Conservation (phyloP, 2,797 vertebrate species). For the Toxotes lorentzi region DNA sequence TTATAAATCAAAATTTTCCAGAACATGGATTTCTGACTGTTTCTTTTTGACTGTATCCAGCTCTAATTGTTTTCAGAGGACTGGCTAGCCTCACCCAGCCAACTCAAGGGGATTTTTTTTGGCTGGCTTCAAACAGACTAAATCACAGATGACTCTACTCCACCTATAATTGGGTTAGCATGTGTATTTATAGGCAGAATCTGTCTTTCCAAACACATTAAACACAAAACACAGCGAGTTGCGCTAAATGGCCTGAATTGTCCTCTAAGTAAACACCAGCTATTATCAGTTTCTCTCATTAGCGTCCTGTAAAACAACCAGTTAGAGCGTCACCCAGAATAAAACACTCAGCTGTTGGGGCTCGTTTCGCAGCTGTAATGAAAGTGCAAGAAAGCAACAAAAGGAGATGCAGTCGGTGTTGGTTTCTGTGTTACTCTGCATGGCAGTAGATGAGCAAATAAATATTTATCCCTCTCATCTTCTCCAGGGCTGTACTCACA, state of each 20-base stretch:
- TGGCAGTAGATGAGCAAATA: conserved; percentile 2
- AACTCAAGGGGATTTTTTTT: conserved; percentile 57
- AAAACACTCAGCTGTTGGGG: conserved; percentile 14
- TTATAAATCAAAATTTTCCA: conserved; percentile 9
- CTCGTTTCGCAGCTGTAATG: conserved; percentile 15
- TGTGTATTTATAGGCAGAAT: conserved; percentile 79
- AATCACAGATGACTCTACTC: conserved; percentile 76
- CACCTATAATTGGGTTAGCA: conserved; percentile 80
- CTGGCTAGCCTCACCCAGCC: conserved; percentile 57
- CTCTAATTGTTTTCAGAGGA: conserved; percentile 66
- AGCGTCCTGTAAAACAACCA: conserved; percentile 38
- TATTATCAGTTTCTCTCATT: conserved; percentile 63
- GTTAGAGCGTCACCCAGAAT: conserved; percentile 34
- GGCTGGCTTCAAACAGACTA: conserved; percentile 68
- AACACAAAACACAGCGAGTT: conserved; percentile 53
- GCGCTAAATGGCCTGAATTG: conserved; percentile 57
- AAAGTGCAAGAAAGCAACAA: conserved; percentile 16
- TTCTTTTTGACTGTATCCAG: conserved; percentile 49
- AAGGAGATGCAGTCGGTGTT: neutral
- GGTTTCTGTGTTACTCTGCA: conserved; percentile 1
- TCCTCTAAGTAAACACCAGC: conserved; percentile 55
- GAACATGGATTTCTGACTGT: conserved; percentile 13
- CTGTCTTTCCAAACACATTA: conserved; percentile 59
- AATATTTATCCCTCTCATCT: conserved; percentile 35
- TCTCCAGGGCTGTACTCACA: conserved; percentile 17